Evolutionary conservation across 1,140 invertebrate genomes (phyloP).

Genomic region (Drosophila saltans): DNA sequence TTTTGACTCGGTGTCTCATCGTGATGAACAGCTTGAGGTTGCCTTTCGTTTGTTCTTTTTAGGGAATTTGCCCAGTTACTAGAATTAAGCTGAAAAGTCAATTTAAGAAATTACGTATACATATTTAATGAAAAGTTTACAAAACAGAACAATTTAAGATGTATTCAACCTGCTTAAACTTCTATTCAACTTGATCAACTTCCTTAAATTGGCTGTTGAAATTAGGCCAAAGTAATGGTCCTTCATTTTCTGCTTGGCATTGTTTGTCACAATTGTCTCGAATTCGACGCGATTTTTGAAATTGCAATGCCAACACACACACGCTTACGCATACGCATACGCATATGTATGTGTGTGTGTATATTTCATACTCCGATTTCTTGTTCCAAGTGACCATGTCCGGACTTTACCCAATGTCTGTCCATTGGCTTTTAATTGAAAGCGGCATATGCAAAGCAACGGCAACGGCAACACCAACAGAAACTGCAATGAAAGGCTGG

Average conservation of each 20-base stretch:
- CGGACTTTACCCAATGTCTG: slow-evolving; percentile 48
- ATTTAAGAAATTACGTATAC: too few species aligned
- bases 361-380: not conserved
- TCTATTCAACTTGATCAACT: slow-evolving; percentile 20
- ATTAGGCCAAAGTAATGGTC: slow-evolving; percentile 57
- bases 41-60: not conserved
- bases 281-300: slow-evolving; percentile 58
- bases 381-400: slow-evolving; percentile 23
- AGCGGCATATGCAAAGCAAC: slow-evolving; percentile 71
- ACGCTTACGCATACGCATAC: slow-evolving; percentile 32
- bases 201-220: slow-evolving; percentile 57
- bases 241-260: slow-evolving; percentile 16
- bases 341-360: too few species aligned
- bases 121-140: too few species aligned
- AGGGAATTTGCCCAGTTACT: not conserved
- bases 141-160: too few species aligned
- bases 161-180: too few species aligned
- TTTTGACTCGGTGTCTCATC: not conserved
- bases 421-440: slow-evolving; percentile 76
- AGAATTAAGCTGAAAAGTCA: not conserved
- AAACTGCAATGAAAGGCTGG: slow-evolving; percentile 49
- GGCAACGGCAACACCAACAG: slow-evolving; percentile 16
- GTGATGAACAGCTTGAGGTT: slow-evolving; percentile 18
- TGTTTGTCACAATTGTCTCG: slow-evolving; percentile 68
- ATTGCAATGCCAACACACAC: slow-evolving; percentile 40